Base-by-base conservation (phyloP, 2,888 invertebrate species). In the Ophion slaviceki region DNA sequence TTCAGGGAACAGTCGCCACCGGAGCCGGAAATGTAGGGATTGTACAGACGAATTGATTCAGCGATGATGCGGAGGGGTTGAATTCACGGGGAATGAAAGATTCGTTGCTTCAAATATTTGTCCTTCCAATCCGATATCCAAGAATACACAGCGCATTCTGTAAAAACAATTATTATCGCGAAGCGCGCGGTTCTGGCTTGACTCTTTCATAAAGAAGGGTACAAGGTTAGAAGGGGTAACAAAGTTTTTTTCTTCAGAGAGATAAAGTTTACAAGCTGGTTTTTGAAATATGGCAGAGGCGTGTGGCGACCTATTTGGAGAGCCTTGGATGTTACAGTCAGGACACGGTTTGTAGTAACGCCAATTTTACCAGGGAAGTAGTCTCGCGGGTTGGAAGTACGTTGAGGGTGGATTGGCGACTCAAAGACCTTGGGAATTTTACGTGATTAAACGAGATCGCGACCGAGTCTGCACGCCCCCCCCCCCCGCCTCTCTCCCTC, bases 291-390 rank as follows among this genome's bases (percentile, higher is more conserved):
- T 64, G 1, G 8, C 14, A 28, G 14, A 28, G 11, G 28, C 28
- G 64, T 64, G 5, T 66, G 83, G 80, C 81, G 85, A 85, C 83
- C 80, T 70, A 87, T 75, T 83, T 81, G 67, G 53, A 81, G 77
- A 85, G 76, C 85, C 87, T 84, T 87, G 85, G 85, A 74, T 79
- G 80, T 79, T 87, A 82, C 84, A 81, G 53, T 24, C 64, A n/a
- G 40, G 66, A 53, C 28, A 28, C 62, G 85, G 71, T 57, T 75
- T 80, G 78, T 5, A 36, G 75, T 79, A 76, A 80, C 72, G 67
- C n/a, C 74, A 80, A 82, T 80, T 82, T 80, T 32, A 76, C 45
- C 66, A 72, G 80, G 68, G 59, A 68, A 47, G 47, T 61, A 66
- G 32, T 53, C 66, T 59, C 66, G 70, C 67, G 78, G 77, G 80